Percentiles rank a stretch among this genome's conserved stretches.
phyloP scores from a whole-genome alignment of 2,113 vertebrate genomes.

The Amphiprion ocellaris region DNA sequence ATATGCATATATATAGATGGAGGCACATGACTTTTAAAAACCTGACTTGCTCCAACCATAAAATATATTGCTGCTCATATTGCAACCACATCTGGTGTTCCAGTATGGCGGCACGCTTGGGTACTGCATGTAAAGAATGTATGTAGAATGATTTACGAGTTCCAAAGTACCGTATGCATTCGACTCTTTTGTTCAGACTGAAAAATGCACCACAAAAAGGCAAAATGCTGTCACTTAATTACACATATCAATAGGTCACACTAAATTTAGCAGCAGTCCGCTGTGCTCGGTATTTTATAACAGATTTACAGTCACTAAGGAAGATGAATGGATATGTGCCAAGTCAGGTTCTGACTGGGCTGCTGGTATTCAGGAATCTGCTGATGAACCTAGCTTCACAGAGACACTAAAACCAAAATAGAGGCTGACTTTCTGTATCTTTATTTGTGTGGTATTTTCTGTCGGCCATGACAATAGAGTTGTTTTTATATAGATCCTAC shows the following conservation, averaged over 20 bases:
- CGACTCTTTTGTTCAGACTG: neutral
- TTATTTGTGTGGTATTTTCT: neutral
- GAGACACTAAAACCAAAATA: slow-evolving; percentile 21
- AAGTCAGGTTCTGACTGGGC: slow-evolving; percentile 2
- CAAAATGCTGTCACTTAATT: neutral
- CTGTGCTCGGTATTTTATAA: no score
- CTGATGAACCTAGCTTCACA: neutral
- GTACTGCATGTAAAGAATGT: slow-evolving; percentile 16
- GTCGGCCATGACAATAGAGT: neutral
- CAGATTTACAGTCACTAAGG: no score
- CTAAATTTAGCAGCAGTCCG: neutral
- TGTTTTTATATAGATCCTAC: neutral
- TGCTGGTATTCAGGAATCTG: slow-evolving; percentile 6
- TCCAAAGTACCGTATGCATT: neutral
- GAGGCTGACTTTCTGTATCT: neutral
- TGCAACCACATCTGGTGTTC: slow-evolving; percentile 16
- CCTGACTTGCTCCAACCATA: neutral
- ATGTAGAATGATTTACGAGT: neutral
- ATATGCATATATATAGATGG: slow-evolving; percentile 2
- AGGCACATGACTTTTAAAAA: slow-evolving; percentile 6
- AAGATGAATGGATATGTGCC: neutral
- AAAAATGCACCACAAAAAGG: neutral
- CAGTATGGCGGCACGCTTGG: neutral
- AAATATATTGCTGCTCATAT: slow-evolving; percentile 25
- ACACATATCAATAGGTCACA: neutral